Evolutionary conservation across 2,113 vertebrate genomes (phyloP), one percentile per base, ranked within the genome.

Genomic region (Ailurus styani): DNA sequence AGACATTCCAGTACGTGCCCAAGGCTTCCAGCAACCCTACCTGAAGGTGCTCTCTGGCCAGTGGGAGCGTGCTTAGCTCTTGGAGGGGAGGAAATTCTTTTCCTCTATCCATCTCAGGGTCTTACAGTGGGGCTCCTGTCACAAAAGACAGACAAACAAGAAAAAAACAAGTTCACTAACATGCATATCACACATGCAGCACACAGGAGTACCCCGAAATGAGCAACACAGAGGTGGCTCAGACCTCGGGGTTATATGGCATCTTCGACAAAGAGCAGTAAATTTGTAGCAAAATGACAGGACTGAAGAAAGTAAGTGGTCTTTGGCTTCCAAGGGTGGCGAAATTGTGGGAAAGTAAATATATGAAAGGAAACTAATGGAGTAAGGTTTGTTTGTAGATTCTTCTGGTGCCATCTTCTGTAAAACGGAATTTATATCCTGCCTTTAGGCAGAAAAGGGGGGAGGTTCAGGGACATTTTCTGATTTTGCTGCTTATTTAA

Each of bases 1-100:
- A 13, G 29, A 29, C 1, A 3, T 66, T 52, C 45, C 29, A 66
- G 1, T 1, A 37, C 7, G 20, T 21, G 1, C 1, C 5, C 5
- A 3, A 13, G n/a, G 11, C 27, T 54, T 91, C 25, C 2, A 20
- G 60, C 9, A 66, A 10, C 54, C 34, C 23, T 73, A 0, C 6
- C 12, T 27, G 13, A 50, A 37, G 25, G 7, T 52, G 5, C 29
- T 78, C 23, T 73, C 21, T 31, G 64, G 21, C 21, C 31, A 40
- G 20, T 40, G 13, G 3, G 7, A 6, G 1, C 3, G 3, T 52
- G 11, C 13, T 64, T 45, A 47, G 45, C 55, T 50, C 54, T 31
- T 31, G 11, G 25, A 75, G 17, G 18, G 42, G 42, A 73, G 54
- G 55, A 40, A 50, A 40, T 1, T 0, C 6, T 31, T 79, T 31